Evolutionary conservation across 1,140 invertebrate genomes (phyloP).

Genomic region (Calephelis virginiensis): DNA sequence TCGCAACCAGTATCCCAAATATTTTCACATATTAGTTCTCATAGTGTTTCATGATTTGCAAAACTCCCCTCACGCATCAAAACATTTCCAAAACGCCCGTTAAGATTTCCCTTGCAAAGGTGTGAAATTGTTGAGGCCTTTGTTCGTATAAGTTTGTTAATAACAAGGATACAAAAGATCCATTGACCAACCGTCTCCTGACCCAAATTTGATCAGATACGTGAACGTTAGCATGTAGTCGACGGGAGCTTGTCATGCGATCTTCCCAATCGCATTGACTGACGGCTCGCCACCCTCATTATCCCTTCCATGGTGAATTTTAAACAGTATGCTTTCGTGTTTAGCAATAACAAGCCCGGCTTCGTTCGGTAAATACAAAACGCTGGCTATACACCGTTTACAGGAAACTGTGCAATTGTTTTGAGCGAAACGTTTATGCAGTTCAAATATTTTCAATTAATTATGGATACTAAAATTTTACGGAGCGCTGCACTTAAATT

Average conservation of each 20-base stretch:
- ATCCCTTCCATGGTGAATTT: constrained; percentile 77
- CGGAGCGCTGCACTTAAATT: neutral
- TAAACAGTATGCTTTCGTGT: constrained; percentile 73
- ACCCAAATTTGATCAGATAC: constrained; percentile 7
- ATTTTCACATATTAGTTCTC: too few relatives aligned
- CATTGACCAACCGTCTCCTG: constrained; percentile 9
- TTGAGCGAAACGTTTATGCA: constrained; percentile 3
- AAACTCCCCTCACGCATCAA: too few relatives aligned
- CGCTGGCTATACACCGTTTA: constrained; percentile 23
- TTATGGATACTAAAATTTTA: neutral
- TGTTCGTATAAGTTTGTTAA: constrained; percentile 9
- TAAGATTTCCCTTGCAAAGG: neutral
- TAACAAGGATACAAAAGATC: constrained; percentile 9
- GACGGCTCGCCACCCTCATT: constrained; percentile 61
- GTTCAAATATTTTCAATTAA: constrained; percentile 4
- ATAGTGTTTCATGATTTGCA: too few relatives aligned
- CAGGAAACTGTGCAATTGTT: constrained; percentile 16
- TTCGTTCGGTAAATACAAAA: constrained; percentile 25
- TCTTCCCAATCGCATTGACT: constrained; percentile 34
- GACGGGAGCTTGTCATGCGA: constrained; percentile 41
- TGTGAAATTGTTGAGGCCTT: neutral
- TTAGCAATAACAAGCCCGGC: constrained; percentile 62
- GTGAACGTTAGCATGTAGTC: constrained; percentile 28
- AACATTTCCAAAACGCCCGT: neutral
- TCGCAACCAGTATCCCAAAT: too few relatives aligned